Evolutionary conservation across 2,888 invertebrate genomes (phyloP), one percentile per base, ranked within the genome.

Genomic region (Kryphioiulus occultus): DNA sequence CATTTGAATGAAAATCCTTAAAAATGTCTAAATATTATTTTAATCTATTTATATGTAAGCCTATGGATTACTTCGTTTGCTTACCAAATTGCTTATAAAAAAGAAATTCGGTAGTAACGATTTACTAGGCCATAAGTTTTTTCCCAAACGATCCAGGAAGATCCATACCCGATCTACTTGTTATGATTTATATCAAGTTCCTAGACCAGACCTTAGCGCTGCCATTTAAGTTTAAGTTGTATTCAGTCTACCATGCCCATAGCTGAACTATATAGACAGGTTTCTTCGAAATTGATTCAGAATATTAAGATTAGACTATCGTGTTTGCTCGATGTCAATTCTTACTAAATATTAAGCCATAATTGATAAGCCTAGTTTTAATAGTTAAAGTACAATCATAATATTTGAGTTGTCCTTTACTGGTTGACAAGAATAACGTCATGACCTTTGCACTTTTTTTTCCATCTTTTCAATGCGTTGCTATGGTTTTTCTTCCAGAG

Each of bases 401-500:
- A 68, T 59, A n/a, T 59, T 59, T n/a, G 53, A 59, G n/a, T n/a
- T 59, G 26, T 26, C 9, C 22, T 68, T 68, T 26, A n/a, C 5
- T 26, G 26, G 26, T 68, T 78, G 78, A 78, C 30, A 53, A 3
- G 53, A 17, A 12, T 4, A 68, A 59, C 59, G n/a, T 68, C 9
- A 19, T 78, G 30, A 30, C 26, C 30, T 30, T 78, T 4, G 30
- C 30, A 30, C 26, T 47, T 19, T 5, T n/a, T 78, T 78, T 30
- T 32, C 30, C 26, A 78, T 78, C 30, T 30, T 78, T 26, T 78
- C 78, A 78, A 30, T 32, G 30, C 30, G 26, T 78, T 78, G 30
- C 78, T 78, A 32, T 78, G 26, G 10, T 88, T 87, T 89, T 88
- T 90, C 7, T 35, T 92, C 92, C 93, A 94, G 93, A 93, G 96